phyloP scores from a whole-genome alignment of 2,888 invertebrate genomes.

The Clanis bilineata region DNA sequence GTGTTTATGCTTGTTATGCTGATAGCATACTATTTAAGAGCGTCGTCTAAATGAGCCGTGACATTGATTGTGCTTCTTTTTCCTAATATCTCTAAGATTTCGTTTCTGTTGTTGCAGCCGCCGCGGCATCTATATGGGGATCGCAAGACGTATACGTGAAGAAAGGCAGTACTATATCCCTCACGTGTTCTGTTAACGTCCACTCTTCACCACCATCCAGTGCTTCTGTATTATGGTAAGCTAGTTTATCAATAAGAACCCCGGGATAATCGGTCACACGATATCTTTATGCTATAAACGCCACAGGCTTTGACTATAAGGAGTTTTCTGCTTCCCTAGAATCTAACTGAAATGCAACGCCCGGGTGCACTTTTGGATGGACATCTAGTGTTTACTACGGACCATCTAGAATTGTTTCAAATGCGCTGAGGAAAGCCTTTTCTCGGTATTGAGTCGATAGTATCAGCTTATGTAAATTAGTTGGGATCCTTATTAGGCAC shows the following conservation, averaged over 20 bases:
- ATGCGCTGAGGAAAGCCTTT: too few species aligned
- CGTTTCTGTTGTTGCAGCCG: slow-evolving; percentile 85
- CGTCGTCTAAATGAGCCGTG: neutral
- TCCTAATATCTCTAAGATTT: slow-evolving; percentile 33
- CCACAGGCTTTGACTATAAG: too few species aligned
- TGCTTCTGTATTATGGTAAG: slow-evolving; percentile 87
- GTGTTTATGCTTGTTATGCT: neutral
- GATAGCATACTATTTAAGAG: neutral
- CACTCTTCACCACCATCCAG: slow-evolving; percentile 89
- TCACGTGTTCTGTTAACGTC: slow-evolving; percentile 93
- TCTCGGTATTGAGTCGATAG: too few species aligned
- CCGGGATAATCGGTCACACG: too few species aligned
- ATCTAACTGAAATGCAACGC: too few species aligned
- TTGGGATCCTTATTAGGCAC: too few species aligned
- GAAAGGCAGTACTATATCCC: slow-evolving; percentile 94
- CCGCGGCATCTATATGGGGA: slow-evolving; percentile 92
- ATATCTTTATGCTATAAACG: too few species aligned
- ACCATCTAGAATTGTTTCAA: too few species aligned
- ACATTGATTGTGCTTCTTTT: neutral
- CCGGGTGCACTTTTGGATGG: too few species aligned
- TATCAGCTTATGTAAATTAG: too few species aligned
- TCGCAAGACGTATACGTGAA: slow-evolving; percentile 94
- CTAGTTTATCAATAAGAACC: slow-evolving; percentile 36
- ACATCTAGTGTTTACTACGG: too few species aligned
- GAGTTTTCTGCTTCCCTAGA: too few species aligned